A percentile compares a stretch with the other conserved stretches of the same genome.
These are phyloP conservation scores for Haliclona indistincta DNA, from an alignment of 37 sponge, comb jelly and placozoan genomes.

Conservation along the genomic window DNA sequence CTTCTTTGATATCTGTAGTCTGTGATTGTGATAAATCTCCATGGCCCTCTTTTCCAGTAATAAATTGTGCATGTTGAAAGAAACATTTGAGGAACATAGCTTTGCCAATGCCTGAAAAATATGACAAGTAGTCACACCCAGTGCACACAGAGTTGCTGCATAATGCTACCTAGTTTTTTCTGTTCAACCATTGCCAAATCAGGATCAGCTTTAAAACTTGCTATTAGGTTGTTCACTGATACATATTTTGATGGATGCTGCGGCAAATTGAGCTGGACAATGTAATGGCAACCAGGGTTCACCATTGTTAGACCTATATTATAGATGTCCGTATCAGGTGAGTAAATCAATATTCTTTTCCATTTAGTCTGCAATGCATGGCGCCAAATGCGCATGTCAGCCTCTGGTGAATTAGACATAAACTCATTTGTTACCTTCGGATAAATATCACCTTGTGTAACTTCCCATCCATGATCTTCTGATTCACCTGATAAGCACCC, in stretches of 20 bases:
- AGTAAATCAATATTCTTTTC: slow-evolving; percentile 14
- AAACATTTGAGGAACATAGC: not conserved
- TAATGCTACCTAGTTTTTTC: not conserved
- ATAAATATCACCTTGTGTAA: not conserved
- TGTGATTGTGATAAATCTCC: not conserved
- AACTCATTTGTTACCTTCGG: not conserved
- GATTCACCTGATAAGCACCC: slow-evolving; percentile 1
- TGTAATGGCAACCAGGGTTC: not conserved
- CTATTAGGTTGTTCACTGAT: not conserved
- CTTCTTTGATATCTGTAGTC: not conserved
- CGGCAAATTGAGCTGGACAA: slow-evolving; percentile 8
- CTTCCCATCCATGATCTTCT: not conserved
- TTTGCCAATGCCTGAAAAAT: slow-evolving; percentile 3
- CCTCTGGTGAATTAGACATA: slow-evolving; percentile 15
- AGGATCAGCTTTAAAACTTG: slow-evolving; percentile 12
- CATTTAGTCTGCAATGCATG: slow-evolving; percentile 10
- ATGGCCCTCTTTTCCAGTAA: not conserved
- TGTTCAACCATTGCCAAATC: slow-evolving; percentile 9
- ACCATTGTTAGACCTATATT: slow-evolving; percentile 19
- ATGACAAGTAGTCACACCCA: slow-evolving; percentile 29
- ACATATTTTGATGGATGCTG: not conserved
- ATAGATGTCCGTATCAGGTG: slow-evolving; percentile 41
- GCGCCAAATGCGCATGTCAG: slow-evolving; percentile 23
- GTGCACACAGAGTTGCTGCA: not conserved
- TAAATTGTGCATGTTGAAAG: slow-evolving; percentile 35